Evolutionary conservation across 2,888 invertebrate genomes (phyloP), one percentile per base, ranked within the genome.

Genomic region (Thecocarcelia acutangulata): DNA sequence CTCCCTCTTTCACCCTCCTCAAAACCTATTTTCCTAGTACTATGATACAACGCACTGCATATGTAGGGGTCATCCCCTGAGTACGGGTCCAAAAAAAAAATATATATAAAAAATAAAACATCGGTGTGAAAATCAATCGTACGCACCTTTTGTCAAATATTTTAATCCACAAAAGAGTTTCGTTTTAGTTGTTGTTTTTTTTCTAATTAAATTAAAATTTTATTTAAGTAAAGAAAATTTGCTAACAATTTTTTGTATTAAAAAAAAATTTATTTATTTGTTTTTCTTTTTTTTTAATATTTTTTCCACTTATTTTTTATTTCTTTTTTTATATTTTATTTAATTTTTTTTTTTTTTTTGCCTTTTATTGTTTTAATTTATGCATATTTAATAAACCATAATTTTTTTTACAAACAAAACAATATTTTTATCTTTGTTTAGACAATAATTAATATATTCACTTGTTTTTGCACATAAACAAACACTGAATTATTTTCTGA

Each of bases 401-500:
- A 17, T 37, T 40, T 54, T 46, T 28, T 52, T n/a, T 56, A 6
- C 28, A 19, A 46, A 40, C 37, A 66, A 58, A 66, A 28, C 11
- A 75, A 48, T 48, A 42, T 33, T 40, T 40, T 76, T 76, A 69
- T 69, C 61, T 61, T 40, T 61, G 56, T 56, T 54, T 46, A 63
- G 13, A 77, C 28, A 52, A 70, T 48, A 70, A 56, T 56, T 63
- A 70, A 48, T 48, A 61, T 61, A 52, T 78, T 78, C 33, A 50
- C 21, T 72, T 59, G 33, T 33, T 68, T 46, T 56, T 58, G 28
- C 17, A 70, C 52, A 64, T 5, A 24, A 24, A 44, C 11, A 69
- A 66, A 24, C 21, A 33, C 64, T 48, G 15, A 1, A 28, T 64
- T 59, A 66, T 52, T 59, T 50, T 19, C 11, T 75, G 48, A 48